Evolutionary conservation across 2,797 vertebrate genomes (phyloP), one percentile per base, ranked within the genome.

Genomic region (Molossus alvarezi): DNA sequence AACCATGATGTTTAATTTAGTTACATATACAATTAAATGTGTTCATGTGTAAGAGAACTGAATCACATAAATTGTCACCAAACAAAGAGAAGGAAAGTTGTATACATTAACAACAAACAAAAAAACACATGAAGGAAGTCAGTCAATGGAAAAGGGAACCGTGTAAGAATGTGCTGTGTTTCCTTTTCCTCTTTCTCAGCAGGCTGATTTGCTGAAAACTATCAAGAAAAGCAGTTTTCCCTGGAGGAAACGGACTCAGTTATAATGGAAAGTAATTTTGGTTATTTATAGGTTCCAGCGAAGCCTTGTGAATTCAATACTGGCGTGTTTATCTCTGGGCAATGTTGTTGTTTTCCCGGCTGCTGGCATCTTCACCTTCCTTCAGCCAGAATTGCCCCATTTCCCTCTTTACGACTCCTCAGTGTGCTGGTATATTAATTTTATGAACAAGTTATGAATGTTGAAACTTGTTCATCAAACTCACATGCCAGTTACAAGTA

Each of bases 181-280:
- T 75, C 90, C 48, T 92, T 95, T 92, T 58, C 25, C 27, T 82
- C 53, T 91, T 41, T 10, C 21, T 23, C 6, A 8, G 60, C 86
- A 94, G 96, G 58, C 60, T 96, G 86, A 96, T 97, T 97, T 97
- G 82, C 72, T 85, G 79, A 84, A 94, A 96, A 93, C 96, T 95
- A 93, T 90, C 92, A 91, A 84, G 95, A 95, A 92, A 76, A 94
- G 62, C 45, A 81, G 60, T 94, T 96, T 92, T 37, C 96, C 96
- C 86, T 27, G 64, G 17, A 97, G 96, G 94, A 89, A 95, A 94
- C 57, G 5, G 89, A 93, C 89, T 91, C 83, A 55, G 94, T 97
- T 97, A 95, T 89, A 95, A 97, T 73, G 51, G 67, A 97, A 98
- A 97, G 97, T 96, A 97, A 97, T 98, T 97, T 97, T 48, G 27